These are phyloP conservation scores for Haliaeetus leucogaster DNA, from an alignment of 2,113 vertebrate genomes.

Conservation along the genomic window DNA sequence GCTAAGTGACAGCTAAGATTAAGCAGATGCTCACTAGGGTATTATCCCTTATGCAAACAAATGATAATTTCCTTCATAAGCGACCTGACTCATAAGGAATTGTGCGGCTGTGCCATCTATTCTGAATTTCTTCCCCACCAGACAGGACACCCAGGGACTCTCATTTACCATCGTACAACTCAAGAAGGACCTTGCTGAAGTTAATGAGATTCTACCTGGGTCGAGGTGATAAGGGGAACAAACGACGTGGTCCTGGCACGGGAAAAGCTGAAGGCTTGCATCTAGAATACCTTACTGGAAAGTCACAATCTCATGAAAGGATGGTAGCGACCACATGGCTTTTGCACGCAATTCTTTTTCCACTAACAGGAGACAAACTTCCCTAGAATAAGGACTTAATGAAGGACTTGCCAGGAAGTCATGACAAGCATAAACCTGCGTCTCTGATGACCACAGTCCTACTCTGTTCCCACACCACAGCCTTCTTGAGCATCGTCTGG, in stretches of 20 bases:
- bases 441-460: not conserved
- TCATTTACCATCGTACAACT: not conserved
- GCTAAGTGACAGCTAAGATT: slow-evolving; percentile 43
- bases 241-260: not conserved
- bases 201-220: not conserved
- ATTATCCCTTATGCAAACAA: slow-evolving; percentile 46
- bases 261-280: not conserved
- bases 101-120: not conserved
- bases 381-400: not conserved
- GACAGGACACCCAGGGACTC: not conserved
- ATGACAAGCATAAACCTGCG: not conserved
- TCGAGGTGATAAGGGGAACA: not conserved
- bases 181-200: not conserved
- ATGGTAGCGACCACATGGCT: not conserved
- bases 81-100: not conserved
- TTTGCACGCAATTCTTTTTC: not conserved
- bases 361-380: not conserved
- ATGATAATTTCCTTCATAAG: not conserved
- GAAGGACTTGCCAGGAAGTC: not conserved
- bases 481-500: not conserved
- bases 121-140: not conserved
- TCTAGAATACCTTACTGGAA: not conserved
- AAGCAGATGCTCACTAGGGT: slow-evolving; percentile 50
- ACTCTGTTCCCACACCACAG: not conserved
- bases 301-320: not conserved